Evolutionary conservation across 2,888 invertebrate genomes (phyloP).

Genomic region (Strigamia transsilvanica): DNA sequence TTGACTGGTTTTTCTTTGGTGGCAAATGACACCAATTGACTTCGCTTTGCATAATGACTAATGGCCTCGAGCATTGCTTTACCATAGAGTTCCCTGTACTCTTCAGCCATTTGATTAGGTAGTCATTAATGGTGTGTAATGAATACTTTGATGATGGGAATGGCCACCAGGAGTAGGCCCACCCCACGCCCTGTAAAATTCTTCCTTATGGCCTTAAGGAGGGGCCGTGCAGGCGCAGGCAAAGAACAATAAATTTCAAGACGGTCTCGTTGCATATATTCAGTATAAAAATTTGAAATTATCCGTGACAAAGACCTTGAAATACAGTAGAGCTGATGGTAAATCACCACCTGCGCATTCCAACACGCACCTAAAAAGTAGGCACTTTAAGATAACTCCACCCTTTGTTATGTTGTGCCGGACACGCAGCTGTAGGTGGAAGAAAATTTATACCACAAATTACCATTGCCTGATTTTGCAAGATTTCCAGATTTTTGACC

Average conservation of each 20-base stretch:
- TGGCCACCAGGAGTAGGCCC: slow-evolving; percentile 28
- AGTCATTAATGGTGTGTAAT: slow-evolving; percentile 46
- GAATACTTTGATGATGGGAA: slow-evolving; percentile 46
- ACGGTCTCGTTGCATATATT: slow-evolving; percentile 6
- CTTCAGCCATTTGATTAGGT: slow-evolving; percentile 35
- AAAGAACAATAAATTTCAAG: slow-evolving; percentile 18
- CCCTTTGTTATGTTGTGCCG: background rate
- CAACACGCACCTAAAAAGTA: slow-evolving; percentile 26
- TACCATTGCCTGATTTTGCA: background rate
- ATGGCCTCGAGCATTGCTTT: slow-evolving; percentile 33
- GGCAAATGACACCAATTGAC: slow-evolving; percentile 46
- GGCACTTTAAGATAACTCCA: slow-evolving; percentile 40
- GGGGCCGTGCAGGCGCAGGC: background rate
- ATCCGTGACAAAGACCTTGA: slow-evolving; percentile 49
- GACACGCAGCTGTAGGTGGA: background rate
- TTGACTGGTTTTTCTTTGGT: slow-evolving; percentile 4
- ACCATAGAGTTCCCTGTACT: slow-evolving; percentile 44
- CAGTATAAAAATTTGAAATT: background rate
- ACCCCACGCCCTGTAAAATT: slow-evolving; percentile 32
- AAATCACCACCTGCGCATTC: slow-evolving; percentile 49
- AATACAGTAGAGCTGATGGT: slow-evolving; percentile 48
- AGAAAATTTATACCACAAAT: background rate
- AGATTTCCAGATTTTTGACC: too few relatives aligned
- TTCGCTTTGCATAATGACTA: slow-evolving; percentile 35
- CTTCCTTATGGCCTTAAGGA: slow-evolving; percentile 36